These are phyloP conservation scores for Zygaena filipendulae DNA, from an alignment of 2,888 invertebrate genomes.

Conservation along the genomic window DNA sequence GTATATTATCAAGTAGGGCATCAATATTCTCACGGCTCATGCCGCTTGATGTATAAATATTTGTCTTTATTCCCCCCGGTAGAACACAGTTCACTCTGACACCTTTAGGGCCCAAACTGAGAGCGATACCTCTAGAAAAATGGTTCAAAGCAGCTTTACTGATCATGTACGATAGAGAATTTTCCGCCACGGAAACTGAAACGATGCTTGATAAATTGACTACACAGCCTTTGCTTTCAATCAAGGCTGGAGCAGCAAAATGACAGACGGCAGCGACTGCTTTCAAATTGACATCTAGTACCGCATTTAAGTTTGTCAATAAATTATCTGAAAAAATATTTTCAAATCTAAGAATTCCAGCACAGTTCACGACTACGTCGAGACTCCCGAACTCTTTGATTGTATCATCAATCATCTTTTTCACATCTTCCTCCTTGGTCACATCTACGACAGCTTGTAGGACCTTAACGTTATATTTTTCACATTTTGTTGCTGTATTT, in stretches of 20 bases:
- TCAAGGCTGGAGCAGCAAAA: slow-evolving; percentile 13
- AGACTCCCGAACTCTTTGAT: slow-evolving; percentile 15
- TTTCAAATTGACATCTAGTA: slow-evolving; percentile 16
- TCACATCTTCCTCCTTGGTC: slow-evolving; percentile 15
- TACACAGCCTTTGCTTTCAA: slow-evolving; percentile 18
- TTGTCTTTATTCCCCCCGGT: slow-evolving; percentile 72
- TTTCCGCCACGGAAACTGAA: too few relatives aligned
- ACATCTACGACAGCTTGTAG: slow-evolving; percentile 13
- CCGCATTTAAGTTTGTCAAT: slow-evolving; percentile 14
- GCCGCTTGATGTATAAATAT: slow-evolving; percentile 4
- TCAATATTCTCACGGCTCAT: slow-evolving; percentile 2
- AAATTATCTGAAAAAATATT: slow-evolving; percentile 13
- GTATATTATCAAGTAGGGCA: slow-evolving; percentile 1
- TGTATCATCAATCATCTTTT: slow-evolving; percentile 15
- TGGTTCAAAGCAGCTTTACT: too few relatives aligned
- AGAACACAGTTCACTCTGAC: slow-evolving; percentile 75
- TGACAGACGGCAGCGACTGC: slow-evolving; percentile 14
- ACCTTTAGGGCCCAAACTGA: slow-evolving; percentile 63
- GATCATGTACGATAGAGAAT: too few relatives aligned
- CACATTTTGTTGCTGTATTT: too few relatives aligned
- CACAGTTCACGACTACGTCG: slow-evolving; percentile 20
- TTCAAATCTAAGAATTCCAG: slow-evolving; percentile 12
- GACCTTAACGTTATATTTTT: too few relatives aligned
- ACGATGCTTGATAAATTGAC: too few relatives aligned
- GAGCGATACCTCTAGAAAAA: slow-evolving; percentile 74